These are phyloP conservation scores for Caenorhabditis elegans DNA, from an alignment of 1,140 invertebrate species.

Conservation along the genomic window DNA sequence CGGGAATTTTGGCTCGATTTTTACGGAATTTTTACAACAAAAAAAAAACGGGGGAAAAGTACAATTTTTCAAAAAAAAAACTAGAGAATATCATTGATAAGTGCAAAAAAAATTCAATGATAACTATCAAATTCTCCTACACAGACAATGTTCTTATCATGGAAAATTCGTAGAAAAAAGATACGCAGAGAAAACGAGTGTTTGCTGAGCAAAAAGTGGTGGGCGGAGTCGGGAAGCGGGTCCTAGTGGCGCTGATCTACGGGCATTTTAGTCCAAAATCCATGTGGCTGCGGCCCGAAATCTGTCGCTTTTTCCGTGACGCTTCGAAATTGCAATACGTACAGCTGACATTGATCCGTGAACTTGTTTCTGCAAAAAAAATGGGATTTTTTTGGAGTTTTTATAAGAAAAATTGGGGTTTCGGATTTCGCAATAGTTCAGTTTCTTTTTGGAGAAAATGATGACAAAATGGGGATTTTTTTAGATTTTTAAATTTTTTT, in stretches of 20 bases:
- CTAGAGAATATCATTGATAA: too few relatives aligned
- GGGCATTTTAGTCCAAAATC: background rate
- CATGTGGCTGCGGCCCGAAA: background rate
- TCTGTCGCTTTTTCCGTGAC: background rate
- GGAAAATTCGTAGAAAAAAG: too few relatives aligned
- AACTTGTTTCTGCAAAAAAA: slow-evolving; percentile 6
- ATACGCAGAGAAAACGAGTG: background rate
- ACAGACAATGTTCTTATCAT: too few relatives aligned
- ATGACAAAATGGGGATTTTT: too few relatives aligned
- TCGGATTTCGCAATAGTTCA: background rate
- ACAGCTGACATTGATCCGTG: background rate
- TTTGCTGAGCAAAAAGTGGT: background rate
- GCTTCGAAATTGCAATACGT: background rate
- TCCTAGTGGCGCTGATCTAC: background rate
- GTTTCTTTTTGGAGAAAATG: background rate
- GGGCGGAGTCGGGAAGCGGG: background rate
- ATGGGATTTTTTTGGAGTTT: background rate
- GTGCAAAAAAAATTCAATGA: too few relatives aligned
- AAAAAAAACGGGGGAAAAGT: too few relatives aligned
- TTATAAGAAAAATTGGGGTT: background rate
- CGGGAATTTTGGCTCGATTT: too few relatives aligned
- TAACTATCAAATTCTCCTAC: too few relatives aligned
- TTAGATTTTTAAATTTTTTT: too few relatives aligned
- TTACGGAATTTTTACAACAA: too few relatives aligned
- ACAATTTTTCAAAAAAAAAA: too few relatives aligned